A percentile compares a stretch with the other conserved stretches of the same genome.
Conservation (phyloP, 2,113 vertebrate species). For the Anoplopoma fimbria region DNA sequence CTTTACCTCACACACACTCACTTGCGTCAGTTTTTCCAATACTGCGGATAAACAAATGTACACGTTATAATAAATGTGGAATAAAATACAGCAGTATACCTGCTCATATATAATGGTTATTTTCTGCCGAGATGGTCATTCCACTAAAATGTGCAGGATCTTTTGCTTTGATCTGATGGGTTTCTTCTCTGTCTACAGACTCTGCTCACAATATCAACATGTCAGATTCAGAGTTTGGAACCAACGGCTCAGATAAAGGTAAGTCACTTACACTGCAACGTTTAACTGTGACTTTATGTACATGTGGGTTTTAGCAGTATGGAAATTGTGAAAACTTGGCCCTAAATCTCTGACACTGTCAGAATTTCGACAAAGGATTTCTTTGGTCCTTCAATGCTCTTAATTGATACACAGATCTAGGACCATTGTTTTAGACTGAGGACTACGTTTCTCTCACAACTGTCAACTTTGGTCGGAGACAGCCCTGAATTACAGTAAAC, state of each 20-base stretch:
- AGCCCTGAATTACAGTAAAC: neutral
- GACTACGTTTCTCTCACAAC: too few relatives aligned
- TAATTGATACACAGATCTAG: neutral
- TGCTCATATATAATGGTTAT: neutral
- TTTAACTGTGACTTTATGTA: neutral
- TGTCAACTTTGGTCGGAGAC: neutral
- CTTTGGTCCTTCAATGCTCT: neutral
- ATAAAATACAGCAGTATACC: neutral
- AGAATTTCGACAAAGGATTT: neutral
- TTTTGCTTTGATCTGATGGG: neutral
- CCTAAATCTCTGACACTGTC: neutral
- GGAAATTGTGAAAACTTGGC: neutral
- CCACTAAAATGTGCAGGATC: neutral
- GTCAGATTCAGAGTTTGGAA: conserved; percentile 88
- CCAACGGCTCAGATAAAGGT: conserved; percentile 92
- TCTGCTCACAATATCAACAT: conserved; percentile 88
- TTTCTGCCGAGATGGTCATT: neutral
- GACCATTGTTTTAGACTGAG: neutral
- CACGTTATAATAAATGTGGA: neutral
- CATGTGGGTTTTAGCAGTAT: neutral
- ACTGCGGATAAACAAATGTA: neutral
- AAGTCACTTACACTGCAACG: conserved; percentile 35
- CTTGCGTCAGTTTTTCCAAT: neutral
- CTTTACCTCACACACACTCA: neutral
- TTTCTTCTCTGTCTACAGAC: conserved; percentile 80